phyloP scores from a whole-genome alignment of 2,113 vertebrate genomes.

The Neogobius melanostomus region DNA sequence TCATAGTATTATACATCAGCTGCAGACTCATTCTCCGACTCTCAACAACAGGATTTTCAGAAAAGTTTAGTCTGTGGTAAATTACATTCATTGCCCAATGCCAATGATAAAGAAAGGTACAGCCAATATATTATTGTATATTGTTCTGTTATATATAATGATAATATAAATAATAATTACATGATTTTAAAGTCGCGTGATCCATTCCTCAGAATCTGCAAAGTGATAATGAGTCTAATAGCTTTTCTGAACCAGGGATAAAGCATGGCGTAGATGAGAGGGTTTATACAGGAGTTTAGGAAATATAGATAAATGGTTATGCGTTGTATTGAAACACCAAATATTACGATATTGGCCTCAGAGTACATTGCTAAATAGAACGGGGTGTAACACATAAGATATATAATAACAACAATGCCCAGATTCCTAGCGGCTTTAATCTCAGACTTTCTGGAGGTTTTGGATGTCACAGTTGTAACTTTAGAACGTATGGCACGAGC shows the following conservation, averaged over 20 bases:
- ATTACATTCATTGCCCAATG: no score
- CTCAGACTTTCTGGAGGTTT: neutral
- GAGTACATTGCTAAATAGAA: neutral
- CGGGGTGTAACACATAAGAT: slow-evolving; percentile 2
- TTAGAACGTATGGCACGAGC: neutral
- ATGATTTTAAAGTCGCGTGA: neutral
- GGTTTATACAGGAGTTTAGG: slow-evolving; percentile 9
- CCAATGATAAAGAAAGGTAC: no score
- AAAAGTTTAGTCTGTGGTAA: no score
- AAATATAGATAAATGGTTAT: neutral
- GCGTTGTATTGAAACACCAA: neutral
- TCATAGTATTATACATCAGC: no score
- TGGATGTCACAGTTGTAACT: neutral
- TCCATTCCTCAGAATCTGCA: neutral
- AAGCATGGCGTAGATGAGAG: neutral
- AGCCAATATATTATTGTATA: no score
- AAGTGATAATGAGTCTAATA: slow-evolving; percentile 1
- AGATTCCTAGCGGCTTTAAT: slow-evolving; percentile 1
- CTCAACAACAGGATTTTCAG: no score
- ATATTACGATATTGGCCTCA: neutral
- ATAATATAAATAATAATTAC: neutral
- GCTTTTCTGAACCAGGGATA: slow-evolving; percentile 8
- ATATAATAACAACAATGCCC: neutral
- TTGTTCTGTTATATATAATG: no score
- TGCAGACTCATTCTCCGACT: no score